These are phyloP conservation scores for Pogonus chalceus DNA, from an alignment of 1,140 invertebrate species.

Conservation along the genomic window DNA sequence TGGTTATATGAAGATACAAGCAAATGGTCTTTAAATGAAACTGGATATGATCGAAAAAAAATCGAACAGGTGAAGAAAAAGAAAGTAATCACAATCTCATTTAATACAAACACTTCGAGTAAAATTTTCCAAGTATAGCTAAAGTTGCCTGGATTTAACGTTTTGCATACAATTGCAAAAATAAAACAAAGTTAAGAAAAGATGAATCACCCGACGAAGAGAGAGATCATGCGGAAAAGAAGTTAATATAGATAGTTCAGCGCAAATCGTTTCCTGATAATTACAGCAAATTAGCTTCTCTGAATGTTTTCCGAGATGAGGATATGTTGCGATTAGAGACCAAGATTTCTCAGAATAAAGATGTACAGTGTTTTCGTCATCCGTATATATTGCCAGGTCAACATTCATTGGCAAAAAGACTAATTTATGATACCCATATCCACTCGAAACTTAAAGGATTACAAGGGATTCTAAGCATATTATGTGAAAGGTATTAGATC, in stretches of 20 bases:
- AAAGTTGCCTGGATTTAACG: slow-evolving; percentile 8
- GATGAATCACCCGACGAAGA: background rate
- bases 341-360: too few relatives aligned
- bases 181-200: background rate
- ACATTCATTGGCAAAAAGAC: background rate
- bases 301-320: too few relatives aligned
- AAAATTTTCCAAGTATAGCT: slow-evolving; percentile 10
- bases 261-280: too few relatives aligned
- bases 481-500: slow-evolving; percentile 27
- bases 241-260: too few relatives aligned
- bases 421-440: background rate
- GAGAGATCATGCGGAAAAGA: background rate
- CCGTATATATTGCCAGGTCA: background rate
- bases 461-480: slow-evolving; percentile 14
- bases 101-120: background rate
- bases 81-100: background rate
- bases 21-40: slow-evolving; percentile 18
- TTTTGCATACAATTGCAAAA: background rate
- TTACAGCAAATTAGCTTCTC: too few relatives aligned
- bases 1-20: slow-evolving; percentile 22
- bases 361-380: too few relatives aligned
- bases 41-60: slow-evolving; percentile 10
- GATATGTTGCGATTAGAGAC: too few relatives aligned
- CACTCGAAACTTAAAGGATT: slow-evolving; percentile 11
- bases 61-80: slow-evolving; percentile 7